Base-by-base conservation (phyloP, 2,888 invertebrate species). In the Athalia circularis region DNA sequence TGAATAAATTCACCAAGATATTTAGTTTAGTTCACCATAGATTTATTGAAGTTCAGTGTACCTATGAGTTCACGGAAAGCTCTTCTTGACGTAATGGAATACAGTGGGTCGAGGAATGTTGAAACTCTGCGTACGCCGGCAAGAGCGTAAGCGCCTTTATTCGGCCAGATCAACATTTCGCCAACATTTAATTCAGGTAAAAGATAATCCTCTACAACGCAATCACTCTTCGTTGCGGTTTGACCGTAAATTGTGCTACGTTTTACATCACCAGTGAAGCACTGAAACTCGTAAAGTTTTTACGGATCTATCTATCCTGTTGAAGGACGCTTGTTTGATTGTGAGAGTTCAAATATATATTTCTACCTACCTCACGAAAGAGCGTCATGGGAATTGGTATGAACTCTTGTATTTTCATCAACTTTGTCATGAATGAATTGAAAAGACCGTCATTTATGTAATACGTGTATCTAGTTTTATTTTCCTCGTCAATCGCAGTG, bases 361-460 rank as follows among this genome's bases (percentile, higher is more conserved):
- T 29, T 29, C 29, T 29, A 29, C 29, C 29, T 79, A 86, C 86
- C 65, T 81, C 70, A 65, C 79, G 29, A 29, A 29, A 29, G 2
- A 29, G 29, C 2, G 29, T 54, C n/a, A 88, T 72, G 8, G 84
- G 43, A 5, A 81, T 65, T 0, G 88, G 89, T 4, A 80, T 5
- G 48, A 86, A 82, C 7, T 82, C 54, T 75, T 81, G 84, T 0
- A 86, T 54, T 0, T 84, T 75, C 62, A 88, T 76, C 11, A 87
- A 87, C 70, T 93, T 90, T 83, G 92, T 92, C 84, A 93, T 92
- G 88, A 94, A 94, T 1, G 93, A 92, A 50, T 93, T 93, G 84
- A 93, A 94, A 52, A 93, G 92, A 4, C 94, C 94, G 83, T 94
- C 94, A 84, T 93, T 93, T 45, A 94, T 87, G 83, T 93, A 94